phyloP scores from a whole-genome alignment of 2,888 invertebrate genomes.

The Augochlorella aurata region DNA sequence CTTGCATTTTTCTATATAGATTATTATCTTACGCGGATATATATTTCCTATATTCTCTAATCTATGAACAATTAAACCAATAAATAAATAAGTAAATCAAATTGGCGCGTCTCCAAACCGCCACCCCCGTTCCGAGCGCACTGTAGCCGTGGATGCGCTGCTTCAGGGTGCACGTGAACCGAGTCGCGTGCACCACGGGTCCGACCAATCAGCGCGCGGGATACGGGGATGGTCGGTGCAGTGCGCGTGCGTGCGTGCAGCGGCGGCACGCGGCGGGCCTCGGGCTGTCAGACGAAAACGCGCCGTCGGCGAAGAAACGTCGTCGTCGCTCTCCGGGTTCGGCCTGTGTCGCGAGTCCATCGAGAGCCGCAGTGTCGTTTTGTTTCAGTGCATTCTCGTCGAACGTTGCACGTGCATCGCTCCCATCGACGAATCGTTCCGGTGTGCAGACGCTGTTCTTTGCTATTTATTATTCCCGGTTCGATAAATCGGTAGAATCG shows the following conservation, averaged over 20 bases:
- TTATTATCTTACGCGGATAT: too few species aligned
- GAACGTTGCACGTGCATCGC: conserved; percentile 15
- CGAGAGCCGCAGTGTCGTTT: conserved; percentile 45
- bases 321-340: conserved; percentile 28
- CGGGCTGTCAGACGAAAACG: conserved; percentile 55
- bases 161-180: conserved; percentile 36
- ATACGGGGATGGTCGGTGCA: not conserved
- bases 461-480: too few species aligned
- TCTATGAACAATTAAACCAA: too few species aligned
- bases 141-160: not conserved
- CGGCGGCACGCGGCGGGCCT: conserved; percentile 50
- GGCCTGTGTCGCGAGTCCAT: conserved; percentile 33
- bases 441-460: not conserved
- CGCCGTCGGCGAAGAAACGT: conserved; percentile 47
- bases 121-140: not conserved
- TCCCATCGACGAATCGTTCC: not conserved
- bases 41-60: too few species aligned
- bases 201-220: conserved; percentile 23
- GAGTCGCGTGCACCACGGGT: conserved; percentile 35
- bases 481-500: not conserved
- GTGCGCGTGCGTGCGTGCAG: conserved; percentile 40
- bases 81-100: too few species aligned
- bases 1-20: too few species aligned
- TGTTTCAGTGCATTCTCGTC: conserved; percentile 7
- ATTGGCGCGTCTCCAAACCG: not conserved